Percentiles rank a stretch among this genome's conserved stretches.
phyloP scores from a whole-genome alignment of 2,888 invertebrate species.

The Diarsia brunnea region DNA sequence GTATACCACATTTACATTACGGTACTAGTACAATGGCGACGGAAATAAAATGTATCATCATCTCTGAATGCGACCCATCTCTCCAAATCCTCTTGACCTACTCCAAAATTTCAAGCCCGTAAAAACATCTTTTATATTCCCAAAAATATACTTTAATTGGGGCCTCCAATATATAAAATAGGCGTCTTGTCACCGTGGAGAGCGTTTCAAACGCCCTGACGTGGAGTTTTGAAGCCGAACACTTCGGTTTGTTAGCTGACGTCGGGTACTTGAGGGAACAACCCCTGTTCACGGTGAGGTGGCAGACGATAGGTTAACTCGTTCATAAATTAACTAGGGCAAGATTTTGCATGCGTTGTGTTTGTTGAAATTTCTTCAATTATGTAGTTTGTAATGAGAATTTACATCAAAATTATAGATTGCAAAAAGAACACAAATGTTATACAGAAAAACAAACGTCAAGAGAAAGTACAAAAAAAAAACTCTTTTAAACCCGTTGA shows the following conservation, averaged over 20 bases:
- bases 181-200: conserved; percentile 74
- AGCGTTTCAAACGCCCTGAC: conserved; percentile 77
- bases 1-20: too few species aligned
- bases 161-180: conserved; percentile 77
- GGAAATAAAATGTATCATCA: neutral
- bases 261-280: conserved; percentile 66
- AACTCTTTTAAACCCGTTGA: too few species aligned
- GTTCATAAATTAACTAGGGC: conserved; percentile 48
- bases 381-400: neutral
- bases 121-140: conserved; percentile 34
- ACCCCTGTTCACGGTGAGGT: conserved; percentile 60
- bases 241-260: conserved; percentile 78
- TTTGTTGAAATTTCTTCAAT: conserved; percentile 5
- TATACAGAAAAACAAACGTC: too few species aligned
- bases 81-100: neutral
- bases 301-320: conserved; percentile 53
- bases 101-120: conserved; percentile 5
- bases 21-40: too few species aligned
- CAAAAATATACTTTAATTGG: conserved; percentile 60
- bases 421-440: neutral
- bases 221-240: conserved; percentile 78
- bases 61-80: neutral
- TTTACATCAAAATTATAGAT: neutral
- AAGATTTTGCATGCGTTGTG: conserved; percentile 5
- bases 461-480: too few species aligned